These are phyloP conservation scores for Gavialis gangeticus DNA, from an alignment of 2,113 vertebrate species.

Conservation along the genomic window DNA sequence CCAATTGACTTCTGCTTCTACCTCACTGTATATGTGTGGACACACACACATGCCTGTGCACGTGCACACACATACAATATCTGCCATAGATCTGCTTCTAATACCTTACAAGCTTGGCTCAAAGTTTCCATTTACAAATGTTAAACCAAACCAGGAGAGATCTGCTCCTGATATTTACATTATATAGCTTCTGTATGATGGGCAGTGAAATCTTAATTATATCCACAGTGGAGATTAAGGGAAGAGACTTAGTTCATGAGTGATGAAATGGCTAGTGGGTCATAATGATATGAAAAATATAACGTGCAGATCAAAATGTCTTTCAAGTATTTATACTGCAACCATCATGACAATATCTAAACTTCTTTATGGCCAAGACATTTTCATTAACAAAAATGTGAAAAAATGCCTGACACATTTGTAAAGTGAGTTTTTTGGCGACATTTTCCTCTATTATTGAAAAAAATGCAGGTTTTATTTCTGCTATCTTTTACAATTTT, in stretches of 20 bases:
- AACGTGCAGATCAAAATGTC: background rate
- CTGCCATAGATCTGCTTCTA: background rate
- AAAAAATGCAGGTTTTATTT: background rate
- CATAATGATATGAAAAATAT: fast-evolving
- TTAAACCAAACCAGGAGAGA: no score
- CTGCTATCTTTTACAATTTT: no score
- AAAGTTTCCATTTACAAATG: no score
- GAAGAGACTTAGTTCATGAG: fast-evolving
- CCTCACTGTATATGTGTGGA: no score
- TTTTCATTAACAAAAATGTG: background rate
- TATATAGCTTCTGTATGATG: no score
- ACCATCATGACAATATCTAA: fast-evolving
- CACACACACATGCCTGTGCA: no score
- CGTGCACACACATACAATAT: background rate
- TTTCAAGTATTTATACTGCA: fast-evolving
- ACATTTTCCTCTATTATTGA: no score
- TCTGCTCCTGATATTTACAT: no score
- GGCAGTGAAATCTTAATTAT: fast-evolving
- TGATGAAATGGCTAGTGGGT: no score
- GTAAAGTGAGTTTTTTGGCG: fast-evolving
- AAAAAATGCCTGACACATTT: fast-evolving
- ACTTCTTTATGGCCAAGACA: background rate
- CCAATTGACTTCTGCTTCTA: no score
- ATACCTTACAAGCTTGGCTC: background rate
- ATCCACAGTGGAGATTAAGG: fast-evolving